Evolutionary conservation across 2,113 vertebrate species (phyloP).

Genomic region (Conger conger): DNA sequence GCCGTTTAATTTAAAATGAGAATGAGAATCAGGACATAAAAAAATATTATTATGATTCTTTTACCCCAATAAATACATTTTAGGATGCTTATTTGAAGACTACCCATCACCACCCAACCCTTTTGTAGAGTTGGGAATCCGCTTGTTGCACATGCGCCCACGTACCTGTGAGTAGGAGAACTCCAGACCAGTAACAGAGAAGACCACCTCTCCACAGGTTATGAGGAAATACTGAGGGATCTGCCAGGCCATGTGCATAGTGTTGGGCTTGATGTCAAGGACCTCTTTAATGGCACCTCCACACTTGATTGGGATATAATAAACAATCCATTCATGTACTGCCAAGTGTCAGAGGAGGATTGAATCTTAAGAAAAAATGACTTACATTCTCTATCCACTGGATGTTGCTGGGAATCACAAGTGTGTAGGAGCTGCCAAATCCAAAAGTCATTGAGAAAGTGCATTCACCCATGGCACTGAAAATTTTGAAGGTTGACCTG

Average conservation of each 20-base stretch:
- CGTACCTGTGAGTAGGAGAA: conserved; percentile 96
- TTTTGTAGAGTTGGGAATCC: background rate
- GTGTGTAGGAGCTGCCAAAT: conserved; percentile 81
- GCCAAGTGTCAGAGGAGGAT: too few species aligned
- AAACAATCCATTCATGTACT: background rate
- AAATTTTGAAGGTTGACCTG: conserved; percentile 57
- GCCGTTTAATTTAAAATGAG: too few species aligned
- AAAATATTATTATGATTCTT: background rate
- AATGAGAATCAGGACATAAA: background rate
- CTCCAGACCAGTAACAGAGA: conserved; percentile 91
- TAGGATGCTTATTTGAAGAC: background rate
- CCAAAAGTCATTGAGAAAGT: conserved; percentile 54
- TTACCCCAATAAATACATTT: background rate
- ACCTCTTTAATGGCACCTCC: conserved; percentile 25
- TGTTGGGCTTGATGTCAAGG: conserved; percentile 80
- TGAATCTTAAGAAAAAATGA: conserved; percentile 7
- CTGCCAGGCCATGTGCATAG: conserved; percentile 85
- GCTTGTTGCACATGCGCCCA: background rate
- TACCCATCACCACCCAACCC: background rate
- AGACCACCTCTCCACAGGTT: conserved; percentile 87
- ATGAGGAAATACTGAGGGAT: conserved; percentile 95
- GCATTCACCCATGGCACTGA: conserved; percentile 49
- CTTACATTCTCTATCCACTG: conserved; percentile 55
- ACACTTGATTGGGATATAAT: conserved; percentile 52
- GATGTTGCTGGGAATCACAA: conserved; percentile 64